Base-by-base conservation (phyloP, 2,113 vertebrate genomes). In the Capreolus pygargus region DNA sequence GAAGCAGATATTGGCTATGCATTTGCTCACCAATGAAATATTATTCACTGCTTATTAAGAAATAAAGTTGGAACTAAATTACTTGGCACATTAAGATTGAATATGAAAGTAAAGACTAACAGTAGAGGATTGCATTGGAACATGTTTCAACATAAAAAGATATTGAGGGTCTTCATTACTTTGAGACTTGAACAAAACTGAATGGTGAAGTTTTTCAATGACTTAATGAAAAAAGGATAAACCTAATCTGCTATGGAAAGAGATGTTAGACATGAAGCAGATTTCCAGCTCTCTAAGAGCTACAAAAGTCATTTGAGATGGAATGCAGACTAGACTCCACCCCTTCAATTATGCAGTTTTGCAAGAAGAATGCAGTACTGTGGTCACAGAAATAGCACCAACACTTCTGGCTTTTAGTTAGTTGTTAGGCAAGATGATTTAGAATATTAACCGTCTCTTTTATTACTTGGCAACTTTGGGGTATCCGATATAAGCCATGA, bases 401-500 rank as follows among this genome's bases (percentile, higher is more conserved):
- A 14, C 74, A 86, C 83, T 86, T 61, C 88, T 83, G 88, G 78
- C 67, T 97, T 91, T 89, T 79, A 92, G 96, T 96, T 95, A 97
- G 94, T 95, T 98, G 98, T 98, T 97, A 92, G 96, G 97, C 97
- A 89, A 52, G 89, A 98, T 98, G 98, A 99, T 99, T 99, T 98
- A 91, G 85, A 98, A 91, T 92, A 89, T 98, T 98, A 98, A 98
- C 97, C 93, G 97, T 97, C 97, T 98, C 97, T 98, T 96, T 98
- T 96, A 97, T 98, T 98, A 98, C 98, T 98, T 99, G 99, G 99
- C 98, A 99, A 94, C 93, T 98, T 96, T 87, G 76, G 97, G 97
- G 84, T 97, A 98, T 98, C 86, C 94, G 45, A 98, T 98, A 97
- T 97, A 98, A 97, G 96, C 97, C 97, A 96, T 96, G 97, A 99